phyloP scores from a whole-genome alignment of 2,888 invertebrate species.

The Graphium colonna region DNA sequence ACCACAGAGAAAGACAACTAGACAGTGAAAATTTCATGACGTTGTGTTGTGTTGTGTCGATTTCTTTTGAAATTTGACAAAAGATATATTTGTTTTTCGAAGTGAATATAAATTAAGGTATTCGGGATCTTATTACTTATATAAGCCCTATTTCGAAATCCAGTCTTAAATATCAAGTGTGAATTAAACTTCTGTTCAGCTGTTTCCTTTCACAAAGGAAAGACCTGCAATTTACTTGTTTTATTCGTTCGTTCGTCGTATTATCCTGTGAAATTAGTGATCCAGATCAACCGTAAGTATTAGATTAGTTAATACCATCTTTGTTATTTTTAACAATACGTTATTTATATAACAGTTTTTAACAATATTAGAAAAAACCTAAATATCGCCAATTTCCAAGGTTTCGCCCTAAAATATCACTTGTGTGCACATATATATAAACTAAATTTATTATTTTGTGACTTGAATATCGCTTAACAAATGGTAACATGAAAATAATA shows the following conservation, averaged over 20 bases:
- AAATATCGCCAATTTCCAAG: no score
- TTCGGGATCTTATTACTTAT: conserved; percentile 16
- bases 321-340: no score
- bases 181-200: conserved; percentile 36
- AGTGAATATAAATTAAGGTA: conserved; percentile 15
- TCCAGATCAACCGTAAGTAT: conserved; percentile 47
- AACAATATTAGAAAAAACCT: no score
- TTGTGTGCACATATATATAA: no score
- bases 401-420: no score
- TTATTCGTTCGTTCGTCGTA: conserved; percentile 45
- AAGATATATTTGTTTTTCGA: conserved; percentile 44
- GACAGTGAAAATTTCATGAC: conserved; percentile 45
- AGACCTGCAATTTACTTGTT: conserved; percentile 42
- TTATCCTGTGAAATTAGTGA: conserved; percentile 36
- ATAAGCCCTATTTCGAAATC: conserved; percentile 13
- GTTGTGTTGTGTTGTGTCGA: conserved; percentile 45
- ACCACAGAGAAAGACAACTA: conserved; percentile 38
- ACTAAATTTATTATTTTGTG: no score
- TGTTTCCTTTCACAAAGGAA: conserved; percentile 68
- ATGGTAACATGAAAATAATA: no score
- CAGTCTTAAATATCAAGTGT: conserved; percentile 24
- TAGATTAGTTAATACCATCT: no score
- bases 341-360: no score
- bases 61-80: conserved; percentile 35
- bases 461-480: no score